These are phyloP conservation scores for Caenorhabditis sp. DNA, from an alignment of 2,888 invertebrate species.

Conservation along the genomic window DNA sequence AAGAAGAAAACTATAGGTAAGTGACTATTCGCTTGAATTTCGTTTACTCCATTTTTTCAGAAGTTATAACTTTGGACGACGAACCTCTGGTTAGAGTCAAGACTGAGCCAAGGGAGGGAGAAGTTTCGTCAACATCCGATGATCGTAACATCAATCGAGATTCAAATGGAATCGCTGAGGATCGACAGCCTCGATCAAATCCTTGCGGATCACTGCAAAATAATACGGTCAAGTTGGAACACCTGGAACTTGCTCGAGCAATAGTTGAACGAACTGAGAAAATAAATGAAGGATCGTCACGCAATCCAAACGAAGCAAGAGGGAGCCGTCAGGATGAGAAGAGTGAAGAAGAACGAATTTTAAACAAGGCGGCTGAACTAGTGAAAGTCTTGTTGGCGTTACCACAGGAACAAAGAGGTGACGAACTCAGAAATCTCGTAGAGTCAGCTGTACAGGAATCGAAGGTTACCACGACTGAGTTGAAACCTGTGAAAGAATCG, in stretches of 20 bases:
- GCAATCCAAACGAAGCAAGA: background rate
- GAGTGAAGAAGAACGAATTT: background rate
- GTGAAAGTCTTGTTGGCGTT: too few species aligned
- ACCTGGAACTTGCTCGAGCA: background rate
- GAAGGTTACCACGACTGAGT: background rate
- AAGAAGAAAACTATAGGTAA: conserved; percentile 11
- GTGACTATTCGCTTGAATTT: background rate
- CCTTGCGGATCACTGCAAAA: background rate
- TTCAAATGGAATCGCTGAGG: background rate
- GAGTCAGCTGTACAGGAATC: too few species aligned
- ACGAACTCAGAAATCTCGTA: background rate
- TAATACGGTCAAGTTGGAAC: conserved; percentile 1
- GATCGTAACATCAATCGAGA: background rate
- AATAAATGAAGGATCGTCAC: too few species aligned
- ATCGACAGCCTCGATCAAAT: background rate
- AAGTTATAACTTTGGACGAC: conserved; percentile 23
- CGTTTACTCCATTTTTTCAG: conserved; percentile 5
- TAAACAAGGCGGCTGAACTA: too few species aligned
- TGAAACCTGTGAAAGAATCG: background rate
- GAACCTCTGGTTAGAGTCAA: conserved; percentile 5
- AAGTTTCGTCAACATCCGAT: conserved; percentile 17
- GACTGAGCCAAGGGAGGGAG: background rate
- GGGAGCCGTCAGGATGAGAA: background rate
- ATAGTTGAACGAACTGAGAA: too few species aligned
- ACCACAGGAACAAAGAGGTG: too few species aligned